These are phyloP conservation scores for Orchestia grillus DNA, from an alignment of 1,140 invertebrate genomes.

Conservation along the genomic window DNA sequence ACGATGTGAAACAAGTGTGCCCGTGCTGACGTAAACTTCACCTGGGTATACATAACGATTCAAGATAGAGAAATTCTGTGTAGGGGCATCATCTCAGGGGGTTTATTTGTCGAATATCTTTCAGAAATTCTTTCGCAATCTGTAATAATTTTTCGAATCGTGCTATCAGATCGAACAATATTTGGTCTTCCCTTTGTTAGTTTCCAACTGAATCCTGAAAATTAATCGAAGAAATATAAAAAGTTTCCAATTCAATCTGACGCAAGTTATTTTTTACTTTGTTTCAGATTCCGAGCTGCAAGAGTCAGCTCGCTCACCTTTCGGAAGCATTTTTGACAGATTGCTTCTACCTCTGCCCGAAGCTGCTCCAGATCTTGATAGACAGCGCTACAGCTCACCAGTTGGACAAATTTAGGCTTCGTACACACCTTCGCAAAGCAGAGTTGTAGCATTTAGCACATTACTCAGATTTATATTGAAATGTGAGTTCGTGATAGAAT, in stretches of 20 bases:
- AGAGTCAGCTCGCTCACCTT: background rate
- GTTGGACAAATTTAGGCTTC: background rate
- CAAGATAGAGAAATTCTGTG: background rate
- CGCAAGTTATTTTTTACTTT: background rate
- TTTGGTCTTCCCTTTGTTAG: background rate
- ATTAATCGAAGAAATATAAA: background rate
- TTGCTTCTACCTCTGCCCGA: background rate
- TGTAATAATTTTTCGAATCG: background rate
- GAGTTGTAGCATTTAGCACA: no score
- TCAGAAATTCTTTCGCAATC: background rate
- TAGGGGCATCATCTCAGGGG: background rate
- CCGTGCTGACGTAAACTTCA: background rate
- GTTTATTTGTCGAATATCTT: background rate
- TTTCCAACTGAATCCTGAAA: background rate
- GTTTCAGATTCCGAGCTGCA: background rate
- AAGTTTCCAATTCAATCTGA: background rate
- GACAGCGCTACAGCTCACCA: background rate
- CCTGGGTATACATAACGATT: background rate
- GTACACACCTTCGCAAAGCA: background rate
- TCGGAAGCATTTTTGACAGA: background rate
- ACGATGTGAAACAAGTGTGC: background rate
- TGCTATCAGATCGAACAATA: background rate
- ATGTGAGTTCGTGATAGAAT: no score
- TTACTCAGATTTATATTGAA: no score
- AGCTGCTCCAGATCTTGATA: background rate